Evolutionary conservation across 2,113 vertebrate genomes (phyloP), one percentile per base, ranked within the genome.

Genomic region (Thunnus thynnus): DNA sequence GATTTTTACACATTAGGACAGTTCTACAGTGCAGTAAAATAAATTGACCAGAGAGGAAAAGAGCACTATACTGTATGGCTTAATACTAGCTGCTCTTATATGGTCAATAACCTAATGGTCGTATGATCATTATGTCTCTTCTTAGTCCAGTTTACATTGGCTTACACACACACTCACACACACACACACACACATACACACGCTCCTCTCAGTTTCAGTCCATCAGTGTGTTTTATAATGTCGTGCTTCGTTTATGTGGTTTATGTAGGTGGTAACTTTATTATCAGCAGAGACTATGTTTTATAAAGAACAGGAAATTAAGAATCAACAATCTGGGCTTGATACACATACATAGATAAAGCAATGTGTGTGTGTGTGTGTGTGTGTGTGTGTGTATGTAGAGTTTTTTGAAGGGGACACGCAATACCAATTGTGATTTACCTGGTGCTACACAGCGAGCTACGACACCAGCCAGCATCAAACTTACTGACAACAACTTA

Each of bases 71-170:
- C 36, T 17, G 17, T 17, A 77, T 56, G 30, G 50, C 41, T 30
- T 63, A 72, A 65, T 27, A 36, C 20, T n/a, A 48, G 78, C 78
- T 83, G 66, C 71, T 86, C 51, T 67, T 54, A 86, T 58, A 55
- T 18, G 47, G 60, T 84, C 65, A 64, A n/a, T 77, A 71, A 52
- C 5, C 0, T 75, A 41, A 88, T 77, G 66, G 54, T 13, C 58
- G 66, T 77, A 36, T 71, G 58, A 47, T 51, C 68, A 47, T 78
- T 18, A 54, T 68, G 50, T 63, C 44, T 67, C 22, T 80, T 65
- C 9, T 54, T 25, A 54, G 52, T 57, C 25, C 17, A 64, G 22
- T 75, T 72, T 52, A 41, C 65, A 70, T n/a, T 44, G 20, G 51
- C 46, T 48, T 7, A 13, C 3, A 52, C 44, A 51, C 3, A 41